Base-by-base conservation (phyloP, 2,888 invertebrate genomes). In the Hemithea aestivaria region DNA sequence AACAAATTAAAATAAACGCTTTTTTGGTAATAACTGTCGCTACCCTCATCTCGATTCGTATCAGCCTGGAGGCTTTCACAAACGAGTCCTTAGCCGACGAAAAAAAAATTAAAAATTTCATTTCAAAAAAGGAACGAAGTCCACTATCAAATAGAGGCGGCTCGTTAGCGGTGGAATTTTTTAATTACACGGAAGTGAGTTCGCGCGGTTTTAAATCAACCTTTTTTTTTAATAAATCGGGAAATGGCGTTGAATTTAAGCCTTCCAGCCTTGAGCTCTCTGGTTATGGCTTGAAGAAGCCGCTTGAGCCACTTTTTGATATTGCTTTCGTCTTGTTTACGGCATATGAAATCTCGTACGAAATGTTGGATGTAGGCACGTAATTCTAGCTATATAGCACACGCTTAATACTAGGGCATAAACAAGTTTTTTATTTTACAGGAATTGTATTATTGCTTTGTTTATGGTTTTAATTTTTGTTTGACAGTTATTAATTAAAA, bases 151-250 rank as follows among this genome's bases (percentile, higher is more conserved):
- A 66, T 68, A 65, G 58, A 61, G 64, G 65, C 66, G 60, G 63
- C 68, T 74, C 74, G 72, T 76, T 74, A 76, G 70, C 61, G 66
- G 49, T 63, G 49, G 52, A 44, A 53, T 67, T 74, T 69, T 70
- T 73, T 73, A 76, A 76, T 74, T 73, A 73, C 64, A 68, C 68
- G 72, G 70, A 74, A 74, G 63, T 53, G 42, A 62, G 65, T 51
- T 52, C 43, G 48, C 47, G 53, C 48, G 50, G 54, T 43, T 47
- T n/a, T 16, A 54, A 52, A 49, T 49, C 49, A 47, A 48, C 45
- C 35, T 35, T 45, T 49, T 48, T 40, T 51, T 51, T 46, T 42
- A 44, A 48, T 48, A 48, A 51, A 49, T 45, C 47, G 43, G 49
- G 37, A 45, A 49, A 40, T 39, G 45, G 47, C 43, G 12, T 12